These are phyloP conservation scores for Oncorhynchus mykiss DNA, from an alignment of 2,113 vertebrate species.

Conservation along the genomic window DNA sequence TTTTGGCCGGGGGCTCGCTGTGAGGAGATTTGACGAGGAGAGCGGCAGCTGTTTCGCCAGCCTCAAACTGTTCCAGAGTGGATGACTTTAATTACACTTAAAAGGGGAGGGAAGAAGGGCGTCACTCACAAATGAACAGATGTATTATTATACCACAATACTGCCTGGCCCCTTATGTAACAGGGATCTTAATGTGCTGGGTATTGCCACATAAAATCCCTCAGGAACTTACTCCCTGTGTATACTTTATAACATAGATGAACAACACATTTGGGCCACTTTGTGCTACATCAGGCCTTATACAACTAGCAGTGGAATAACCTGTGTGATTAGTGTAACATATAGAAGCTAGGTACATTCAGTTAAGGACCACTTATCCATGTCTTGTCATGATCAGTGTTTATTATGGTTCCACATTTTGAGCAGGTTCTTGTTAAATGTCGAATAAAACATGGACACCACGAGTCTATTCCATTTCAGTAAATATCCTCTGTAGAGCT, in stretches of 20 bases:
- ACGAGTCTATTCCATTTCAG: neutral
- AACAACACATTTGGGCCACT: neutral
- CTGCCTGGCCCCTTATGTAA: neutral
- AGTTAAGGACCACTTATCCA: too few relatives aligned
- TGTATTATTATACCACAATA: neutral
- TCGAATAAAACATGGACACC: neutral
- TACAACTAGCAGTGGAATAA: too few relatives aligned
- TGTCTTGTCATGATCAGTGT: too few relatives aligned
- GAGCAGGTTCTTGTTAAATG: too few relatives aligned
- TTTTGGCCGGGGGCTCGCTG: constrained; percentile 10
- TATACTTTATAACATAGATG: too few relatives aligned
- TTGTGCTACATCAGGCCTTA: too few relatives aligned
- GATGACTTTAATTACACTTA: constrained; percentile 25
- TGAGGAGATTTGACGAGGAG: neutral
- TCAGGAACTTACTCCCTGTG: too few relatives aligned
- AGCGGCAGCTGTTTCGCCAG: constrained; percentile 4
- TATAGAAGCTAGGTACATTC: too few relatives aligned
- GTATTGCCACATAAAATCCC: neutral
- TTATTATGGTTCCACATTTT: too few relatives aligned
- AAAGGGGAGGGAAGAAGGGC: constrained; percentile 8
- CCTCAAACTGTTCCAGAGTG: constrained; percentile 5
- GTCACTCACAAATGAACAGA: constrained; percentile 18
- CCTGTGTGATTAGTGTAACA: too few relatives aligned
- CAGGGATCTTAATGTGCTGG: constrained; percentile 3
- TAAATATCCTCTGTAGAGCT: neutral